These are phyloP conservation scores for Lepeophtheirus nordmannii DNA, from an alignment of 2,888 invertebrate genomes.

Conservation along the genomic window DNA sequence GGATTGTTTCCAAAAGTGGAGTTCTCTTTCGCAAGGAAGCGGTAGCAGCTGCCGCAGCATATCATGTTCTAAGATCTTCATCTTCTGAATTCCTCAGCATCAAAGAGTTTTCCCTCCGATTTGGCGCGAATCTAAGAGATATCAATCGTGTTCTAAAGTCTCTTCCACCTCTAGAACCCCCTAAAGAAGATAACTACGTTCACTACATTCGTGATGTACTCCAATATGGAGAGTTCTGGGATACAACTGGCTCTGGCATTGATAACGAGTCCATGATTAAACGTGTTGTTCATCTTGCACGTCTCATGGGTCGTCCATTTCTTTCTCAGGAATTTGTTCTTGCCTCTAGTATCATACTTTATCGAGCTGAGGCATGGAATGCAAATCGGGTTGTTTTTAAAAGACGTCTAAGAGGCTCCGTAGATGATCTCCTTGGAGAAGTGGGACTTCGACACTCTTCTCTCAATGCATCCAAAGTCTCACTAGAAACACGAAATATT, in stretches of 20 bases:
- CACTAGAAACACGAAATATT: neutral
- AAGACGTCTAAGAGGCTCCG: neutral
- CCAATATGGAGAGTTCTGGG: slow-evolving; percentile 1
- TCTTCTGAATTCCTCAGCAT: neutral
- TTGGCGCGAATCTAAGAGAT: neutral
- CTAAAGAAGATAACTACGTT: slow-evolving; percentile 1
- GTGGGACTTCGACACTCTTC: neutral
- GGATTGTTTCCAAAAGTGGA: neutral
- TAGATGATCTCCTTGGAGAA: neutral
- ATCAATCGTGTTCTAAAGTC: neutral
- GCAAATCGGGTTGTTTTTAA: neutral
- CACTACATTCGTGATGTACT: neutral
- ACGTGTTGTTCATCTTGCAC: neutral
- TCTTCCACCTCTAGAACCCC: neutral
- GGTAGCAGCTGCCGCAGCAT: slow-evolving; percentile 3
- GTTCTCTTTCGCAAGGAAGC: neutral
- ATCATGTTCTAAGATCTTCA: neutral
- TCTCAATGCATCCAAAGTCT: slow-evolving; percentile 2
- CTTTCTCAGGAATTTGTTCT: slow-evolving; percentile 3
- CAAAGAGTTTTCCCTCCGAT: neutral
- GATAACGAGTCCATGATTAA: neutral
- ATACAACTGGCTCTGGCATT: slow-evolving; percentile 3
- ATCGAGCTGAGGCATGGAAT: neutral
- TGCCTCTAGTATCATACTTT: neutral
- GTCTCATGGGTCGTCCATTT: neutral